Percentiles rank a stretch among this genome's conserved stretches.
Conservation (phyloP, 2,797 vertebrate genomes). For the Dermochelys coriacea region DNA sequence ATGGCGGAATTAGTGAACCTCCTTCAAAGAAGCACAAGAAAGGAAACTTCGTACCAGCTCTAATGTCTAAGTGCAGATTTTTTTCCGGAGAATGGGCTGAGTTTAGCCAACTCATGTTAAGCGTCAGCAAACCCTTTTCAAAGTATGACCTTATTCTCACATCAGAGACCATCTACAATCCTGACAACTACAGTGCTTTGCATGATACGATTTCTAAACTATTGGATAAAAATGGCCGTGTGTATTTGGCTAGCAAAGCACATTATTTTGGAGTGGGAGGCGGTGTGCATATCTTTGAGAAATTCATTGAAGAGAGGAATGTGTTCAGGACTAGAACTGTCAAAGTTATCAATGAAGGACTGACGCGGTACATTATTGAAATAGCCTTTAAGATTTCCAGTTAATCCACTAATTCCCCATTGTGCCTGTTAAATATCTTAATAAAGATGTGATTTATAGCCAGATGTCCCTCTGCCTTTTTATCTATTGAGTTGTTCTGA, state of each 20-base stretch:
- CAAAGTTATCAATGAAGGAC: conserved; percentile 87
- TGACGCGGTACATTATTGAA: conserved; percentile 89
- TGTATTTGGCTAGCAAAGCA: conserved; percentile 93
- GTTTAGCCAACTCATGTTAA: conserved; percentile 85
- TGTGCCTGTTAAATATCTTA: not conserved
- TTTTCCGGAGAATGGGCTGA: conserved; percentile 94
- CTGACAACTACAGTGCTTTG: conserved; percentile 86
- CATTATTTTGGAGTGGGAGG: conserved; percentile 97
- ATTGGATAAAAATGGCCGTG: conserved; percentile 81
- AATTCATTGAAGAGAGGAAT: conserved; percentile 85
- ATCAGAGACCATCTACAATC: conserved; percentile 95
- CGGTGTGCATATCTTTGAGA: conserved; percentile 89
- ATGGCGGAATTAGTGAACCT: not conserved
- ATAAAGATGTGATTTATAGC: not conserved
- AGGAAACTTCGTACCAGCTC: conserved; percentile 8
- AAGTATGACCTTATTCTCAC: conserved; percentile 95
- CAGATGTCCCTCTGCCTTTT: rapidly evolving
- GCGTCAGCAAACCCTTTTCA: conserved; percentile 66
- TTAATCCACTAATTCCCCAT: not conserved
- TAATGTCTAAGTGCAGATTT: conserved; percentile 83
- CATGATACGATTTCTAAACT: conserved; percentile 86
- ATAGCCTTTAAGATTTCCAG: conserved; percentile 84
- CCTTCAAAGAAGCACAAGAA: conserved; percentile 66
- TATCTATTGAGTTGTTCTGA: not conserved
- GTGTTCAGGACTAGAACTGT: conserved; percentile 84